A percentile compares a stretch with the other conserved stretches of the same genome.
Evolutionary conservation across 2,113 vertebrate genomes (phyloP).

Genomic region (Strix uralensis): DNA sequence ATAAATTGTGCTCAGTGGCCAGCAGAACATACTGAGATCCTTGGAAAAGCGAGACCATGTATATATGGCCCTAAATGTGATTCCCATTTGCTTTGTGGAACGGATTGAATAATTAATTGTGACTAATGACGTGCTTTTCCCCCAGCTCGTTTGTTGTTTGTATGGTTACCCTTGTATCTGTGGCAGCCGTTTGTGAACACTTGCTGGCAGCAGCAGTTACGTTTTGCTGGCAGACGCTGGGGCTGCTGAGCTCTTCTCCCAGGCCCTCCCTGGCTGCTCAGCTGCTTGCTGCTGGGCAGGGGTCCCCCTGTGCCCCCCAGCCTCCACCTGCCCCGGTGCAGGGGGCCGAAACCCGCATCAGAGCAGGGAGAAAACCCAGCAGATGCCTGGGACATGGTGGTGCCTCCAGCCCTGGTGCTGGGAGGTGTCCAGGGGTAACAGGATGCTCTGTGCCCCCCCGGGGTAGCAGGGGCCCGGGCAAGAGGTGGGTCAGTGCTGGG

Average conservation of each 20-base stretch:
- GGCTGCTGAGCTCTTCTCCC: neutral
- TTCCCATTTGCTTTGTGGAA: neutral
- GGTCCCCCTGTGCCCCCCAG: neutral
- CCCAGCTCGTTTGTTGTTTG: neutral
- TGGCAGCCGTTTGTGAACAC: neutral
- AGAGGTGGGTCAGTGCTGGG: neutral
- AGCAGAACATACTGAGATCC: neutral
- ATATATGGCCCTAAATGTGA: neutral
- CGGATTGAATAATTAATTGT: neutral
- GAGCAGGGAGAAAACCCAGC: neutral
- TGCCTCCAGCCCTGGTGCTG: neutral
- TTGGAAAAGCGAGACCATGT: rapidly evolving
- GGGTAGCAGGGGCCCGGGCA: neutral
- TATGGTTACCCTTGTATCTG: neutral
- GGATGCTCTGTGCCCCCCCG: neutral
- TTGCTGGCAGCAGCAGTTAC: neutral
- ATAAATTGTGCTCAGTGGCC: neutral
- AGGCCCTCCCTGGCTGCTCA: neutral
- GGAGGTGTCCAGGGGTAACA: neutral
- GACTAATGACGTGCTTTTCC: neutral
- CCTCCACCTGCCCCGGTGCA: too few relatives aligned
- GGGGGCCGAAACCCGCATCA: neutral
- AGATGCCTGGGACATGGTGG: neutral
- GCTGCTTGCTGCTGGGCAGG: neutral
- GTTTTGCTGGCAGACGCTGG: neutral